These are phyloP conservation scores for Perccottus glenii DNA, from an alignment of 2,113 vertebrate species.

Conservation along the genomic window DNA sequence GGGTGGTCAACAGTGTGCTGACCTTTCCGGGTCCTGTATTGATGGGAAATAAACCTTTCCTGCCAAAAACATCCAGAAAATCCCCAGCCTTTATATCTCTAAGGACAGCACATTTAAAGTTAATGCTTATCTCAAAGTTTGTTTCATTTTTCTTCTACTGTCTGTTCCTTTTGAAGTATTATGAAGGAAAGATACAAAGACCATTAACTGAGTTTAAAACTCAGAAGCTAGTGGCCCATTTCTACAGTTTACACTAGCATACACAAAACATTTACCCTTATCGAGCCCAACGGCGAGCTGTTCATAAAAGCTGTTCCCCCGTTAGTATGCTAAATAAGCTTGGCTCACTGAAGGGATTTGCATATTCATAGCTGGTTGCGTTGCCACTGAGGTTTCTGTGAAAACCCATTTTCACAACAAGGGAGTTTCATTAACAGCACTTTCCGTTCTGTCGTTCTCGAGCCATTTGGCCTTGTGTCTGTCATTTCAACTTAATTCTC, in stretches of 20 bases:
- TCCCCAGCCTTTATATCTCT: too few species aligned
- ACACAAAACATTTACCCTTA: constrained; percentile 18
- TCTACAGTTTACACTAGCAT: constrained; percentile 18
- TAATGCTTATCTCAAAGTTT: too few species aligned
- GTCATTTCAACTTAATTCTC: constrained; percentile 55
- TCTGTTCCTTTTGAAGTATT: too few species aligned
- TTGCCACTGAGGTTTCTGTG: constrained; percentile 24
- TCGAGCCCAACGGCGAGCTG: background rate
- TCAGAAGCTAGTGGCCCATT: constrained; percentile 18
- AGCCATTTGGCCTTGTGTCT: constrained; percentile 52
- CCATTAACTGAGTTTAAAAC: background rate
- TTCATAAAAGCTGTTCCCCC: constrained; percentile 22
- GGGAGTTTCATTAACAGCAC: constrained; percentile 52
- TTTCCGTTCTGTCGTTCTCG: constrained; percentile 34
- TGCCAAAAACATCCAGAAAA: too few species aligned
- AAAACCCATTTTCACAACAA: constrained; percentile 44
- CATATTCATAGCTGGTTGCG: constrained; percentile 54
- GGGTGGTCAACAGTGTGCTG: too few species aligned
- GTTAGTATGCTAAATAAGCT: constrained; percentile 43
- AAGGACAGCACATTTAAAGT: too few species aligned
- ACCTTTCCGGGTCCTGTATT: too few species aligned
- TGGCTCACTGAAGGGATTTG: constrained; percentile 20
- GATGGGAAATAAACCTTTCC: too few species aligned
- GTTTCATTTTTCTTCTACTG: too few species aligned
- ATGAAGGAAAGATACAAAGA: constrained; percentile 3